Conservation (phyloP, 92 coral and sea anemone genomes). For the Metridium senile region DNA sequence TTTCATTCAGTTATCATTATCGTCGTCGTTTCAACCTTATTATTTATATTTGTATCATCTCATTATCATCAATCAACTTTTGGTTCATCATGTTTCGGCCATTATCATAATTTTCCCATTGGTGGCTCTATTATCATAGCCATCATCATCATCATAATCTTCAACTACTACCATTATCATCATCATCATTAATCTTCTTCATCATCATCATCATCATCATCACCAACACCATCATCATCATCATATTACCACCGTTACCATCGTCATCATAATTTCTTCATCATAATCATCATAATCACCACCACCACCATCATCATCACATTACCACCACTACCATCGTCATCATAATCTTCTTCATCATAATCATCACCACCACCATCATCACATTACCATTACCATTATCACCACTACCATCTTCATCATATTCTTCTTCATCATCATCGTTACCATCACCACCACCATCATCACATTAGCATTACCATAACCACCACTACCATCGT, state of each 20-base stretch:
- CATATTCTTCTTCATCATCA: background rate
- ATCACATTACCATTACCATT: too few relatives aligned
- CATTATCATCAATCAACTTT: too few relatives aligned
- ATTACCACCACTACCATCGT: background rate
- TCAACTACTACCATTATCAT: background rate
- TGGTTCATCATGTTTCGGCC: too few relatives aligned
- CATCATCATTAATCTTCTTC: background rate
- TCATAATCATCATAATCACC: background rate
- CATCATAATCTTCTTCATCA: background rate
- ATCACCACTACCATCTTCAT: background rate
- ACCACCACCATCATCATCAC: background rate
- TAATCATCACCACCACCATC: background rate
- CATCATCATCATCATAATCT: conserved; percentile 7
- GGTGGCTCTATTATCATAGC: background rate
- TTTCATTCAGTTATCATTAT: too few relatives aligned
- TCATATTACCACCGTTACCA: background rate
- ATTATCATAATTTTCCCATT: too few relatives aligned
- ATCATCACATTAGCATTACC: background rate
- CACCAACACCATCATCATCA: too few relatives aligned
- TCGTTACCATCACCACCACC: background rate
- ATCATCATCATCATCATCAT: too few relatives aligned
- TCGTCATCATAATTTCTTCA: background rate
- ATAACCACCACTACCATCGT: background rate
- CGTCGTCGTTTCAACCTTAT: too few relatives aligned
- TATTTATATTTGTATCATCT: too few relatives aligned